Evolutionary conservation across 2,888 invertebrate genomes (phyloP).

Genomic region (Hirudinaria manillensis): DNA sequence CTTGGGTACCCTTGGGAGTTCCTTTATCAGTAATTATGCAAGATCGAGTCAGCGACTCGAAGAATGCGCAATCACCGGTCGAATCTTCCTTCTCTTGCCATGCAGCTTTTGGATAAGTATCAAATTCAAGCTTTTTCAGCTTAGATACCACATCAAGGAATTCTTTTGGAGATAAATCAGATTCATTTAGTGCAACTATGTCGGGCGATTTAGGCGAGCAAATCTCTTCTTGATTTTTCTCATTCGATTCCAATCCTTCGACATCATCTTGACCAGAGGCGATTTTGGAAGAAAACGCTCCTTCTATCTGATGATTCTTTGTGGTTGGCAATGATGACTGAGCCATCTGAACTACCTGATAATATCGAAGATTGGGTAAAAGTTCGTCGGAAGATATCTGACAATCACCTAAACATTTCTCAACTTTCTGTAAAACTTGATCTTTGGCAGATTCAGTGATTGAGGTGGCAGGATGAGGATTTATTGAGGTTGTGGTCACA

Average conservation of each 20-base stretch:
- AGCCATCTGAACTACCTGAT: slow-evolving; percentile 1
- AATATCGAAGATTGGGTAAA: background rate
- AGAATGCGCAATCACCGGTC: background rate
- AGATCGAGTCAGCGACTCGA: slow-evolving; percentile 9
- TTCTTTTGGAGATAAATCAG: background rate
- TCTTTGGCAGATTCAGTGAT: too few species aligned
- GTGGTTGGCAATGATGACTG: background rate
- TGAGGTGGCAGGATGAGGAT: too few species aligned
- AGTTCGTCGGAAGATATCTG: too few species aligned
- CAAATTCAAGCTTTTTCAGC: background rate
- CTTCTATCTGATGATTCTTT: background rate
- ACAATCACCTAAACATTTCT: too few species aligned
- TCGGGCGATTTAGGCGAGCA: background rate
- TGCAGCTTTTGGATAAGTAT: background rate
- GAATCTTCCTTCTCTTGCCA: slow-evolving; percentile 4
- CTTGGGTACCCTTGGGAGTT: background rate
- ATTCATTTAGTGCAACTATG: background rate
- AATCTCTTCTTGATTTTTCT: background rate
- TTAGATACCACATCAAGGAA: background rate
- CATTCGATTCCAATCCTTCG: background rate
- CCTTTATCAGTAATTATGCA: background rate
- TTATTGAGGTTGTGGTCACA: too few species aligned
- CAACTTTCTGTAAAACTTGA: too few species aligned
- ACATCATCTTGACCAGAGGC: background rate
- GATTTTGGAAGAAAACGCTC: background rate